Base-by-base conservation (phyloP, 2,797 vertebrate genomes). In the Intellagama lesueurii region DNA sequence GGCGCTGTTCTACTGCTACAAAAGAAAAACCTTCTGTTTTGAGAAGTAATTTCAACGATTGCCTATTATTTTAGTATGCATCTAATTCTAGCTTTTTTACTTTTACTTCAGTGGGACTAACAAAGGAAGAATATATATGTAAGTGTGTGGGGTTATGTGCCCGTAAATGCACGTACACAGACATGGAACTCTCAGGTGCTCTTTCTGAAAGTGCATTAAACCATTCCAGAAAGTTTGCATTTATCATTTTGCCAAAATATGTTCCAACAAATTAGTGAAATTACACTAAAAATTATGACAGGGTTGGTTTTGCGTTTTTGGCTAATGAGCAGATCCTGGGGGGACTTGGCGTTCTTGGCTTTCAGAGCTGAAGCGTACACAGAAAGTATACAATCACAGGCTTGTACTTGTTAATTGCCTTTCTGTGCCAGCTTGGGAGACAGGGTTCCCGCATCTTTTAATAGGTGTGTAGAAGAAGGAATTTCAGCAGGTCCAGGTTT, bases 1-100 rank as follows among this genome's bases (percentile, higher is more conserved):
- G 90, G 86, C 91, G 81, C 73, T 56, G 81, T 95, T 93, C 89
- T 73, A 40, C 90, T 87, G 78, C 86, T 95, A n/a, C 82, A 75
- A 40, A 86, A 47, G 79, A 90, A 88, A 91, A 73, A 28, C 12
- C 84, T 91, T 94, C 64, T 85, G 92, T 84, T 90, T 95, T 90
- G 90, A 88, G 80, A 90, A 91, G 83, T 73, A 88, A 73, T 7
- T 16, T 92, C 94, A 91, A 68, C 81, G 77, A 30, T 1, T 89
- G 73, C 64, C 93, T 93, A 91, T 93, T 90, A 89, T 91, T 95
- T 91, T 0, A 47, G 79, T 9, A 68, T 66, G n/a, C 40, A 40
- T 66, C 64, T 66, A 72, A 60, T 79, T 60, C 60, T 84, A 75
- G 22, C 69, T 35, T 81, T 66, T 68, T 17, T 64, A 78, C 24